phyloP scores from a whole-genome alignment of 92 coral and sea anemone genomes.

The Siderastrea radians region DNA sequence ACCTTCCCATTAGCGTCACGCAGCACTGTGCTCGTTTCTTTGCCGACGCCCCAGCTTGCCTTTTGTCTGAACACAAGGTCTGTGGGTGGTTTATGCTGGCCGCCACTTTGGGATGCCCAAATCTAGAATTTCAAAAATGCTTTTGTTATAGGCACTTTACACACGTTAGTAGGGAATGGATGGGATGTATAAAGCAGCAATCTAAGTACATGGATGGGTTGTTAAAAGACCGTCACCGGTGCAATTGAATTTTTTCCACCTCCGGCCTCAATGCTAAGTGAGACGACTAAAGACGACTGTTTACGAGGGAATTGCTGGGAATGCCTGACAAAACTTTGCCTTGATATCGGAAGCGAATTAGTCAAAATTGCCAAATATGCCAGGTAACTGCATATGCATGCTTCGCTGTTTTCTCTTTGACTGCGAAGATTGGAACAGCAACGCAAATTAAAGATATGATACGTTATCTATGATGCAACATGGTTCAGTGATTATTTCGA shows the following conservation, averaged over 20 bases:
- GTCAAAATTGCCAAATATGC: no score
- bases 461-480: background rate
- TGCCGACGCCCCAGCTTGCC: slow-evolving; percentile 88
- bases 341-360: no score
- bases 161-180: background rate
- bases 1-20: slow-evolving; percentile 88
- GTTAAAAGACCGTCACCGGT: no score
- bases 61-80: slow-evolving; percentile 87
- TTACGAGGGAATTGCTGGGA: no score
- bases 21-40: slow-evolving; percentile 82
- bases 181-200: background rate
- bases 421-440: no score
- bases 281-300: no score
- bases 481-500: background rate
- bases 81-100: slow-evolving; percentile 90
- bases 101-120: slow-evolving; percentile 90
- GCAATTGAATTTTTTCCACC: no score
- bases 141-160: background rate
- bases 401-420: no score
- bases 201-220: background rate
- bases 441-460: background rate
- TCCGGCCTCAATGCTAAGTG: no score
- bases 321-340: no score
- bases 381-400: no score
- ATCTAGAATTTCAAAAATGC: slow-evolving; percentile 47